Evolutionary conservation across 2,797 vertebrate species (phyloP).

Genomic region (Cuniculus paca): DNA sequence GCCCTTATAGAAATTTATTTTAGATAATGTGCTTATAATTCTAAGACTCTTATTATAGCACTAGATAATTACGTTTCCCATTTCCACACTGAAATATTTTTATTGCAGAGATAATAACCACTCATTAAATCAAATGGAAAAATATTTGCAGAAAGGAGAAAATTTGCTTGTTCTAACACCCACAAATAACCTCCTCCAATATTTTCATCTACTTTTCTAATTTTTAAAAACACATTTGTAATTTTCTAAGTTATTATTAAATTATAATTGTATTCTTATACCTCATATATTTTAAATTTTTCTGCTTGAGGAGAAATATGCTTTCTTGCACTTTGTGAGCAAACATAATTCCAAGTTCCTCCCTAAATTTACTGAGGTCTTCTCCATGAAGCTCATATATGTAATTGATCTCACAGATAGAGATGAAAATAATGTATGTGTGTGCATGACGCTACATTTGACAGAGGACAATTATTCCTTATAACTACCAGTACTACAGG

Average conservation of each 20-base stretch:
- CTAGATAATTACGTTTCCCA: constrained; percentile 42
- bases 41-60: constrained; percentile 29
- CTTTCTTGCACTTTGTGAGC: not conserved
- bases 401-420: not conserved
- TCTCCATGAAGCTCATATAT: not conserved
- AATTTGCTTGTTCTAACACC: not conserved
- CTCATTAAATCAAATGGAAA: constrained; percentile 53
- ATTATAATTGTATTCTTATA: not conserved
- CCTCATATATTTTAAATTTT: constrained; percentile 19
- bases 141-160: not conserved
- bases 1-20: constrained; percentile 42
- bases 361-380: not conserved
- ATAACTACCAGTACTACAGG: not conserved
- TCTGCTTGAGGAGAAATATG: not conserved
- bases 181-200: not conserved
- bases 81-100: constrained; percentile 51
- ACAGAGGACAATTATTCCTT: not conserved
- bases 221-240: not conserved
- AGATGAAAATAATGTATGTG: not conserved
- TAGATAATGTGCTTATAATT: constrained; percentile 37
- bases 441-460: not conserved
- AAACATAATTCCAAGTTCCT: constrained; percentile 11
- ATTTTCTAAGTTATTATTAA: constrained; percentile 57
- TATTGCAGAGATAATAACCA: not conserved
- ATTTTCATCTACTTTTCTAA: not conserved